These are phyloP conservation scores for Poeciliopsis prolifica DNA, from an alignment of 2,113 vertebrate genomes.

Conservation along the genomic window DNA sequence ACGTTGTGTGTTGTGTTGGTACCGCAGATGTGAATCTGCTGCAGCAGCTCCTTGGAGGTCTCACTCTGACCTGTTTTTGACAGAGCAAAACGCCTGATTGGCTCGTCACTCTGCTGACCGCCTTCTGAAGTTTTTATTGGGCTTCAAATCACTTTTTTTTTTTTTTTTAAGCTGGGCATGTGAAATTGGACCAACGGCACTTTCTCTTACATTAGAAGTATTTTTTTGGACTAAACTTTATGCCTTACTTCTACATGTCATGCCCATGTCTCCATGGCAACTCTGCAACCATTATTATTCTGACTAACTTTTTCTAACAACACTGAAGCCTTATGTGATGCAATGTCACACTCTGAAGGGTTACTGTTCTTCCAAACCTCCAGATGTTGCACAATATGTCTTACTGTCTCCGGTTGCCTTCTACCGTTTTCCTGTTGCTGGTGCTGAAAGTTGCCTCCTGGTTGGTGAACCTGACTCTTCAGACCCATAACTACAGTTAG, in stretches of 20 bases:
- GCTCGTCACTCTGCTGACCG: too few relatives aligned
- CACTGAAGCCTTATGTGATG: not conserved
- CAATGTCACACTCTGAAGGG: too few relatives aligned
- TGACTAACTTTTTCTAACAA: too few relatives aligned
- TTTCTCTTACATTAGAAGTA: too few relatives aligned
- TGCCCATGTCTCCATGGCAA: not conserved
- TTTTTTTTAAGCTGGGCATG: not conserved
- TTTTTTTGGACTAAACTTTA: too few relatives aligned
- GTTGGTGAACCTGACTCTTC: not conserved
- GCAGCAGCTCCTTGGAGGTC: not conserved
- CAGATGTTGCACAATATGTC: not conserved
- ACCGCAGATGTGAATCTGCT: too few relatives aligned
- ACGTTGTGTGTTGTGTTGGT: too few relatives aligned
- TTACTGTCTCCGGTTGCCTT: too few relatives aligned
- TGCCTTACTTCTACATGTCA: too few relatives aligned
- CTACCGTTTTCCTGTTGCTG: too few relatives aligned
- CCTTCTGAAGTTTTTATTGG: too few relatives aligned
- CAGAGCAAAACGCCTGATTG: not conserved
- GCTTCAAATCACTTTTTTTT: not conserved
- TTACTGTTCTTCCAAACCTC: not conserved
- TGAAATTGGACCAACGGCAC: not conserved
- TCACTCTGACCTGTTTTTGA: not conserved
- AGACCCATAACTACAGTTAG: not conserved
- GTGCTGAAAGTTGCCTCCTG: not conserved
- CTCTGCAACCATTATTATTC: not conserved